A percentile compares a stretch with the other conserved stretches of the same genome.
phyloP scores from a whole-genome alignment of 2,888 invertebrate species.

The Sarcophaga carnaria region DNA sequence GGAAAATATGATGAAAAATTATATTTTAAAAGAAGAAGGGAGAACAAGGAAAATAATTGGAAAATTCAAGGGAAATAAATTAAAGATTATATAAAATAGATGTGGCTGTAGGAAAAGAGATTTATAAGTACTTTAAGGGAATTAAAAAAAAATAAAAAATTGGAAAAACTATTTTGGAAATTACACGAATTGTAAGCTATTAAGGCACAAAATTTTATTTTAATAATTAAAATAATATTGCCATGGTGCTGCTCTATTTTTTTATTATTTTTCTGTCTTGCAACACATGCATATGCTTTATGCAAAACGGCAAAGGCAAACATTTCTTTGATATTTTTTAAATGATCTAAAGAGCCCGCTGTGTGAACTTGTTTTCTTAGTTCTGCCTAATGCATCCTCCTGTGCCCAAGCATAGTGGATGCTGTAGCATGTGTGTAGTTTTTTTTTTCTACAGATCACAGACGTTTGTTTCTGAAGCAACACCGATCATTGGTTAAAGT shows the following conservation, averaged over 20 bases:
- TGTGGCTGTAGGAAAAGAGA: not conserved
- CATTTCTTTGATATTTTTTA: slow-evolving; percentile 69
- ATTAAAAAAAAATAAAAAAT: not conserved
- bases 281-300: slow-evolving; percentile 3
- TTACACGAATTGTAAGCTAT: too few relatives aligned
- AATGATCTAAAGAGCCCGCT: slow-evolving; percentile 68
- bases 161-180: not conserved
- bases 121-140: not conserved
- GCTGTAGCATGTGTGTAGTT: slow-evolving; percentile 35
- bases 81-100: slow-evolving; percentile 18
- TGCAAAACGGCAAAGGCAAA: slow-evolving; percentile 50
- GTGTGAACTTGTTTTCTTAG: slow-evolving; percentile 69
- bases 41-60: slow-evolving; percentile 43
- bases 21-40: not conserved
- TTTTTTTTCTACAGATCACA: slow-evolving; percentile 60
- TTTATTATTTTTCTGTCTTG: not conserved
- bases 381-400: slow-evolving; percentile 50
- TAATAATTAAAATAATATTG: too few relatives aligned
- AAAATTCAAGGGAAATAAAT: slow-evolving; percentile 7
- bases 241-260: not conserved
- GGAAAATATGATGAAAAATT: slow-evolving; percentile 43
- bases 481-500: slow-evolving; percentile 52
- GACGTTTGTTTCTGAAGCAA: slow-evolving; percentile 58
- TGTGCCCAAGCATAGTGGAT: not conserved
- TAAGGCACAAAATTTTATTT: too few relatives aligned